A percentile compares a stretch with the other conserved stretches of the same genome.
phyloP scores from a whole-genome alignment of 2,113 vertebrate species.

The Thermophis baileyi region DNA sequence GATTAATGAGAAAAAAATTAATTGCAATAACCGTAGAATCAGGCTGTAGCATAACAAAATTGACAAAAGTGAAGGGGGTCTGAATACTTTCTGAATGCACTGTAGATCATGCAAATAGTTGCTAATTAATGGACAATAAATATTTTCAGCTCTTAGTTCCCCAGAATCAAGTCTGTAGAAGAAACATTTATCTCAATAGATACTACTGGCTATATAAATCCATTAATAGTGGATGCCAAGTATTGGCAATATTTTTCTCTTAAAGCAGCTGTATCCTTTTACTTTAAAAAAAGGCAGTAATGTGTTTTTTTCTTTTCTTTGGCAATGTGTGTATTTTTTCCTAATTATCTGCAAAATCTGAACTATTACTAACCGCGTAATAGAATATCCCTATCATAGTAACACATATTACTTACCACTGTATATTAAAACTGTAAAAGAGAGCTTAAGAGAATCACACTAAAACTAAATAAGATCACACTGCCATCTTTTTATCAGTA shows the following conservation, averaged over 20 bases:
- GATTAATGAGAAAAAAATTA: too few relatives aligned
- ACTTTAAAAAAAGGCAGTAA: neutral
- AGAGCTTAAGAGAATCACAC: constrained; percentile 42
- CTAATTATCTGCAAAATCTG: constrained; percentile 10
- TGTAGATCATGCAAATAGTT: neutral
- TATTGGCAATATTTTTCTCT: neutral
- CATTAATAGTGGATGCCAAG: neutral
- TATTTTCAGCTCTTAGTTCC: neutral
- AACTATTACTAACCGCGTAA: neutral
- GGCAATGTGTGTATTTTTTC: neutral
- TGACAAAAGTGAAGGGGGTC: too few relatives aligned
- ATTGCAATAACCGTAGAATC: too few relatives aligned
- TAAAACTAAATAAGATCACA: constrained; percentile 48
- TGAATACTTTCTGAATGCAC: too few relatives aligned
- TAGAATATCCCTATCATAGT: neutral
- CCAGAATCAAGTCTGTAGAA: neutral
- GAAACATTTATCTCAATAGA: neutral
- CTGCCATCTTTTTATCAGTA: constrained; percentile 54
- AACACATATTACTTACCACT: neutral
- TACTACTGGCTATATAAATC: neutral
- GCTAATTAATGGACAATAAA: neutral
- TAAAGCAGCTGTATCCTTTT: constrained; percentile 3
- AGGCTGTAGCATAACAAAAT: too few relatives aligned
- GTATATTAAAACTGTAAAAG: neutral
- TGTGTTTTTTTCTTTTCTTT: neutral